Evolutionary conservation across 2,888 invertebrate genomes (phyloP).

Genomic region (Anoplius nigerrimus): DNA sequence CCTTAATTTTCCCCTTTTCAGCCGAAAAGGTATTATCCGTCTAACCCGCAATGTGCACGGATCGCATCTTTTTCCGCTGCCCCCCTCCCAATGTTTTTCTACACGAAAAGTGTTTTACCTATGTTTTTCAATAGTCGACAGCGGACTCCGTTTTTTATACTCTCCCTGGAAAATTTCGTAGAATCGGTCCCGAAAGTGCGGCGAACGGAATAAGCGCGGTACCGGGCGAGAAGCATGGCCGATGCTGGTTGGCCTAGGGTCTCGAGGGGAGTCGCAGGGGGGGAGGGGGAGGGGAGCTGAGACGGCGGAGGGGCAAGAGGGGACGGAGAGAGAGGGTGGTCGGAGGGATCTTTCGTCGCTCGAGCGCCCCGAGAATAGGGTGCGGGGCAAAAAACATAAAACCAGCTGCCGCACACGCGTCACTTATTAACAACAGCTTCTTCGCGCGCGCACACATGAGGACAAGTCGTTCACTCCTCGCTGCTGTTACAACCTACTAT

Average conservation of each 20-base stretch:
- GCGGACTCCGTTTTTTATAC: background rate
- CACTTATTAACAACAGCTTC: conserved; percentile 69
- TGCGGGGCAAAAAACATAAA: conserved; percentile 62
- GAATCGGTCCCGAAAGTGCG: no score
- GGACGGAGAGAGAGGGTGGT: conserved; percentile 31
- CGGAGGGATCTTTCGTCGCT: conserved; percentile 61
- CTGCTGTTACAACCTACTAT: conserved; percentile 50
- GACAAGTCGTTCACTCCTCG: conserved; percentile 54
- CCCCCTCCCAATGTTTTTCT: no score
- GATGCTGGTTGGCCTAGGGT: no score
- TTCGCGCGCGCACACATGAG: conserved; percentile 57
- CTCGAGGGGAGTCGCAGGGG: background rate
- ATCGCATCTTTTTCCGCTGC: no score
- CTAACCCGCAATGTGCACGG: no score
- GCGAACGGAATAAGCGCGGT: no score
- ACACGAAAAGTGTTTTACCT: no score
- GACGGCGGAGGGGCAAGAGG: conserved; percentile 25
- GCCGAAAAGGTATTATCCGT: no score
- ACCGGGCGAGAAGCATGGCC: no score
- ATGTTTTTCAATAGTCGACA: no score
- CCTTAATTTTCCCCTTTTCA: no score
- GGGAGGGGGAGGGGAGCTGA: conserved; percentile 15
- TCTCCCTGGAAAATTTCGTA: no score
- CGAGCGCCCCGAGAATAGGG: conserved; percentile 54
- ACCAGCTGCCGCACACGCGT: conserved; percentile 73